Base-by-base conservation (phyloP, 1,140 invertebrate species). In the Rhyacophila brunnea region DNA sequence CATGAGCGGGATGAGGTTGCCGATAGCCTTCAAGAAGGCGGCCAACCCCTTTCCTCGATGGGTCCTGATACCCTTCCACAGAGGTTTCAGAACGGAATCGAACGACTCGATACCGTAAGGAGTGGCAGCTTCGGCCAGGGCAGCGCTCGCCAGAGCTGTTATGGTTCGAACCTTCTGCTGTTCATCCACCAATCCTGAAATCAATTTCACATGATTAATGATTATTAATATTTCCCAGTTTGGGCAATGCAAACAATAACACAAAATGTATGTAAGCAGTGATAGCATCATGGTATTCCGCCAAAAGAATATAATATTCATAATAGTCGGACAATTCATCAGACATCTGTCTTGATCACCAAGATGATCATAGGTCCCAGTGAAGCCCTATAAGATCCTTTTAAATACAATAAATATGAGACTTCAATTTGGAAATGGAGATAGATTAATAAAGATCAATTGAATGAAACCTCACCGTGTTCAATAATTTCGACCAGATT, bases 81-180 rank as follows among this genome's bases (percentile, higher is more conserved):
- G 77, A 0, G 98, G 97, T 80, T 99, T 99, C 13, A 99, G 80
- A 0, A 99, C 97, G 9, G 95, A 98, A 78, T 99, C 98, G 74
- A 99, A 99, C 56, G 95, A 98, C 75, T 99, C 98, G 71, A 99
- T 99, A 75, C 98, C 98, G 69, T 99, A 99, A 0, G 97, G 98
- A 2, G 97, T 98, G 10, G 97, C 95, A 28, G 98, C 96, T 82
- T 99, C 98, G 7, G 95, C 93, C 9, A 99, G 77, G 9, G 96
- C 98, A 40, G 98, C 96, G 69, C 99, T 89, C n/a, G 96, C 96
- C 66, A 99, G 79, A 18, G 98, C 98, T 5, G 98, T 99, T 65
- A 99, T 99, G 1, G 98, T 99, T 62, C 97, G 83, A 17, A 93
- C 91, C 80, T 93, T 93, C 62, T 93, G 91, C 68, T 93, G 91